Conservation (phyloP, 2,888 invertebrate genomes). For the Drosophila putrida region DNA sequence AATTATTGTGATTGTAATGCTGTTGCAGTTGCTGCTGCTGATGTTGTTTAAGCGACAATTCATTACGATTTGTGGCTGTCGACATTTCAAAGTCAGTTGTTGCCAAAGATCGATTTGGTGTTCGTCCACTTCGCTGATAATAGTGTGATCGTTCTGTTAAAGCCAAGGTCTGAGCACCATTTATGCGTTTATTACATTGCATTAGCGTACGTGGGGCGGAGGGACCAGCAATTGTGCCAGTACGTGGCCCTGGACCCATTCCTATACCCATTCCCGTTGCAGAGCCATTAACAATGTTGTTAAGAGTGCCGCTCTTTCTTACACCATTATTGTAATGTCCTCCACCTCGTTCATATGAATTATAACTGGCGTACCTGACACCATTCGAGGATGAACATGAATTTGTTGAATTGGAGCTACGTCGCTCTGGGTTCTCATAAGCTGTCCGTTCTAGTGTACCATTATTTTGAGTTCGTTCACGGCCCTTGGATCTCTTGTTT, state of each 20-base stretch:
- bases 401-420: conserved; percentile 84
- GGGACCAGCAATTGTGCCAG: conserved; percentile 1
- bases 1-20: conserved; percentile 76
- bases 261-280: conserved; percentile 6
- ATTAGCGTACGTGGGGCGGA: conserved; percentile 14
- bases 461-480: conserved; percentile 53
- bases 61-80: conserved; percentile 24
- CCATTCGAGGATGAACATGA: conserved; percentile 79
- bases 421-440: conserved; percentile 82
- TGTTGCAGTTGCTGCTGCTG: conserved; percentile 50
- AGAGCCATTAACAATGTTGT: conserved; percentile 75
- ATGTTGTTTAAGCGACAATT: conserved; percentile 40
- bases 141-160: conserved; percentile 53
- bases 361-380: conserved; percentile 81
- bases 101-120: conserved; percentile 7
- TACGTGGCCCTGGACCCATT: conserved; percentile 8
- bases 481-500: conserved; percentile 41
- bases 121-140: conserved; percentile 37
- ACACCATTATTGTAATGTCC: conserved; percentile 76
- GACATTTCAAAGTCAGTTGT: conserved; percentile 40
- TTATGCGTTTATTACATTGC: conserved; percentile 33
- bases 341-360: conserved; percentile 82
- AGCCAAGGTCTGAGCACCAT: conserved; percentile 56
- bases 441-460: conserved; percentile 69
- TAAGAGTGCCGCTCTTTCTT: conserved; percentile 84